Evolutionary conservation across 2,888 invertebrate genomes (phyloP).

Genomic region (Plagodis dolabraria): DNA sequence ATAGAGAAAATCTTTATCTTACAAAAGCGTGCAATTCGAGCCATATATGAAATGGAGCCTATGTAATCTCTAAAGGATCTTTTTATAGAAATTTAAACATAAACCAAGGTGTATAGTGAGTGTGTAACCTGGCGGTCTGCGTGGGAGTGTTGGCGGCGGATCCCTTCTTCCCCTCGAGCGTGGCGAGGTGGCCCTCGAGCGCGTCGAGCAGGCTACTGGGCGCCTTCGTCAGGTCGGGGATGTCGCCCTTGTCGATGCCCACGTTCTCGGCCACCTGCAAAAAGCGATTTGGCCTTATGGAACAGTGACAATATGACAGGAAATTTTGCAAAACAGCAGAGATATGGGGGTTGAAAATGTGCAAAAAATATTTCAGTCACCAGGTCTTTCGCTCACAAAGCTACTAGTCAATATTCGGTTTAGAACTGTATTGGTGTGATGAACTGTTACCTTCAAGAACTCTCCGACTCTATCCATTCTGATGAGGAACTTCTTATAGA

Average conservation of each 20-base stretch:
- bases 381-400: background rate
- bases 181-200: slow-evolving; percentile 96
- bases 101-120: too few relatives aligned
- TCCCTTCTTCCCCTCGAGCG: slow-evolving; percentile 96
- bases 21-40: too few relatives aligned
- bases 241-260: slow-evolving; percentile 99
- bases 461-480: slow-evolving; percentile 99
- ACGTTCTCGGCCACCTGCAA: slow-evolving; percentile 88
- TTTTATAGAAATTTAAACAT: too few relatives aligned
- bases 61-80: too few relatives aligned
- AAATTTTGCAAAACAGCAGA: background rate
- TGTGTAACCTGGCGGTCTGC: slow-evolving; percentile 91
- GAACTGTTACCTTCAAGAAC: slow-evolving; percentile 92
- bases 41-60: too few relatives aligned
- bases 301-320: too few relatives aligned
- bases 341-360: too few relatives aligned
- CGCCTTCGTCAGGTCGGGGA: slow-evolving; percentile 98
- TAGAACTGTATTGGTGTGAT: background rate
- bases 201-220: slow-evolving; percentile 99
- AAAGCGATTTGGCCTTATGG: too few relatives aligned
- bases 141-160: slow-evolving; percentile 94
- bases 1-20: too few relatives aligned
- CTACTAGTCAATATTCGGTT: background rate
- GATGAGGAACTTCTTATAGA: slow-evolving; percentile 99
- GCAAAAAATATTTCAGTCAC: background rate